Percentiles rank a stretch among this genome's conserved stretches.
These are phyloP conservation scores for Nesogale talazaci DNA, from an alignment of 2,113 vertebrate genomes.

Conservation along the genomic window DNA sequence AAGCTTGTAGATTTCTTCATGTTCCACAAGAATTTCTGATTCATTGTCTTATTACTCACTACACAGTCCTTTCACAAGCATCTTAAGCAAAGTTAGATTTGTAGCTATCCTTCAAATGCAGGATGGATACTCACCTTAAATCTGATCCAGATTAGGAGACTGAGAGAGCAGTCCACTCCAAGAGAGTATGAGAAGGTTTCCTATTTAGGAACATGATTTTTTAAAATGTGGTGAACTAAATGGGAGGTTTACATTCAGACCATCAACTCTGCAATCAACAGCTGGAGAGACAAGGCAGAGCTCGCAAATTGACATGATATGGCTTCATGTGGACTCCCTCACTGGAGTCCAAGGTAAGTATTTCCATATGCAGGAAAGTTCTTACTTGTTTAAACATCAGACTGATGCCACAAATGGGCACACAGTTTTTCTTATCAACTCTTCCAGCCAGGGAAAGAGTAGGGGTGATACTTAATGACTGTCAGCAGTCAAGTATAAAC, in stretches of 20 bases:
- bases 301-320: not conserved
- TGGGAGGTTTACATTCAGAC: no score
- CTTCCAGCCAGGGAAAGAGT: not conserved
- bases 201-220: not conserved
- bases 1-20: not conserved
- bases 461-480: not conserved
- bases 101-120: rapidly evolving
- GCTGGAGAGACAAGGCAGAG: not conserved
- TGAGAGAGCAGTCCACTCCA: rapidly evolving
- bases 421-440: not conserved
- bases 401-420: not conserved
- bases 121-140: not conserved
- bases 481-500: not conserved
- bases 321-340: not conserved
- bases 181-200: not conserved
- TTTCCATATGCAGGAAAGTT: not conserved
- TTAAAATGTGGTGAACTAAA: not conserved
- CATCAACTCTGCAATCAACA: no score
- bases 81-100: not conserved
- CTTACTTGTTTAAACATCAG: rapidly evolving
- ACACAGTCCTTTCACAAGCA: not conserved
- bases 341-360: not conserved
- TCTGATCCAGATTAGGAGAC: not conserved
- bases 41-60: not conserved
- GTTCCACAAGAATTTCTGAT: not conserved